phyloP scores from a whole-genome alignment of 92 coral and sea anemone species.

The Porites rus region DNA sequence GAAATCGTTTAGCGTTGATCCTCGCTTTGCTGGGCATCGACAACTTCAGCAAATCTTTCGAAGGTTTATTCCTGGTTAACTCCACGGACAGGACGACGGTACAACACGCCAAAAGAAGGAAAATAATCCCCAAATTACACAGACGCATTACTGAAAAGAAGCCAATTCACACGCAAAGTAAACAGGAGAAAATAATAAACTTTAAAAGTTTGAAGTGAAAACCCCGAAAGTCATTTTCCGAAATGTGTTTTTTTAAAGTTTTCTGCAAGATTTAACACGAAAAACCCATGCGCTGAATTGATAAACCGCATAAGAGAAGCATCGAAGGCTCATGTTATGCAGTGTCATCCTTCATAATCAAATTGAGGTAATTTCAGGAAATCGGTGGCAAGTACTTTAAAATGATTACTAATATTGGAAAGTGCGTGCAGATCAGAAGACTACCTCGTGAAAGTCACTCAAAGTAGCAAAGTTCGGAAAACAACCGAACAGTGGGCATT shows the following conservation, averaged over 20 bases:
- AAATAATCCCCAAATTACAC: not conserved
- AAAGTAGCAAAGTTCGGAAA: not conserved
- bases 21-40: not conserved
- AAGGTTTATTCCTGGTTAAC: not conserved
- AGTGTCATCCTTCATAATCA: too few relatives aligned
- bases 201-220: not conserved
- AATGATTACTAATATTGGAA: not conserved
- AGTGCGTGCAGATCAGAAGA: not conserved
- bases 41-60: not conserved
- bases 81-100: not conserved
- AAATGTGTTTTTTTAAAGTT: not conserved
- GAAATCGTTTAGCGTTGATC: constrained; percentile 7
- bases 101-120: constrained; percentile 7
- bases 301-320: not conserved
- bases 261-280: constrained; percentile 30
- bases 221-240: not conserved
- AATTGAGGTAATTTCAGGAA: not conserved
- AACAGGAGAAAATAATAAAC: not conserved
- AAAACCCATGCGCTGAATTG: not conserved
- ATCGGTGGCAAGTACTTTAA: not conserved
- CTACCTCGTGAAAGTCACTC: not conserved
- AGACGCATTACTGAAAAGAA: constrained; percentile 11
- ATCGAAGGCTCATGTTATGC: not conserved
- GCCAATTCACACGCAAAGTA: not conserved
- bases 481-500: not conserved